Evolutionary conservation across 2,888 invertebrate genomes (phyloP).

Genomic region (Oxyscelio sp.): DNA sequence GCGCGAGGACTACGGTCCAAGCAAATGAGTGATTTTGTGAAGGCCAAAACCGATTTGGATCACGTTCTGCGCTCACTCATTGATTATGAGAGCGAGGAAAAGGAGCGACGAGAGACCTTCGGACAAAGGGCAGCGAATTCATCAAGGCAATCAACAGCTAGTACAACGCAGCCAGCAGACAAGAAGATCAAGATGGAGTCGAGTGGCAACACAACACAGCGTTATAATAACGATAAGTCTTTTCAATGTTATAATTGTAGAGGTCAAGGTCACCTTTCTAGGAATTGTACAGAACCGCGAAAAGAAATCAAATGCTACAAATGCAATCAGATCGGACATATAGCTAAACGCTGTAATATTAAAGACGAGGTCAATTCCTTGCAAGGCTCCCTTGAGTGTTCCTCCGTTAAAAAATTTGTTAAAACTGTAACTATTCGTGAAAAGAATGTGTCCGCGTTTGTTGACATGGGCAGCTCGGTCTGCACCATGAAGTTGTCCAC

Average conservation of each 20-base stretch:
- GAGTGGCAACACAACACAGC: neutral
- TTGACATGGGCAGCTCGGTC: slow-evolving; percentile 46
- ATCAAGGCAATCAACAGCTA: neutral
- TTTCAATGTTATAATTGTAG: neutral
- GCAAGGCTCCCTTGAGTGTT: neutral
- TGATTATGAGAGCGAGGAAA: slow-evolving; percentile 37
- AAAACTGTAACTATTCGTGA: no score
- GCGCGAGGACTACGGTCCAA: neutral
- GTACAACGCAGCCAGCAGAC: neutral
- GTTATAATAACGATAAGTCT: neutral
- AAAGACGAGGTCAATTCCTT: slow-evolving; percentile 3
- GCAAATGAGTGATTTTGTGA: slow-evolving; percentile 29
- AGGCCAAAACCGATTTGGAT: slow-evolving; percentile 26
- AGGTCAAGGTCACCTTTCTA: neutral
- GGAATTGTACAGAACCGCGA: neutral
- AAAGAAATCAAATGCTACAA: slow-evolving; percentile 2
- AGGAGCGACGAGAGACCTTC: slow-evolving; percentile 14
- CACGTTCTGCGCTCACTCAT: slow-evolving; percentile 22
- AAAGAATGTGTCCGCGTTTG: slow-evolving; percentile 3
- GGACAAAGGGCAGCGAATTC: neutral
- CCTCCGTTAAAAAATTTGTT: neutral
- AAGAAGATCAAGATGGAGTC: neutral
- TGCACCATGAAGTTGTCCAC: slow-evolving; percentile 44
- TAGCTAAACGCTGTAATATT: neutral
- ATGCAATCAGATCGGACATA: slow-evolving; percentile 1